Conservation (phyloP, 2,888 invertebrate genomes). For the Andrena flavipes region DNA sequence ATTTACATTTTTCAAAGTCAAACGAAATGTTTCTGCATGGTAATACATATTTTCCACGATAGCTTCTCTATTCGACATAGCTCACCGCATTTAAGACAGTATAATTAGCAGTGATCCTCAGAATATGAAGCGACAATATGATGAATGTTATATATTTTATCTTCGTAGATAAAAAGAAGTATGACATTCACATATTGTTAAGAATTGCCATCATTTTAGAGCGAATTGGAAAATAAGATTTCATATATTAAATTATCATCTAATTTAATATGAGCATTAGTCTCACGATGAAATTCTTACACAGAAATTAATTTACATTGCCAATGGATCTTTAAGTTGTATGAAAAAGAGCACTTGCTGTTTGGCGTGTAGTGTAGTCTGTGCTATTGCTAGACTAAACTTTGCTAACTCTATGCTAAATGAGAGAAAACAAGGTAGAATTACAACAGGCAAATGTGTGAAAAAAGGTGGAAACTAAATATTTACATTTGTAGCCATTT, state of each 20-base stretch:
- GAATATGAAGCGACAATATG: not conserved
- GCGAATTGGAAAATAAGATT: not conserved
- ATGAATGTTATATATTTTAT: not conserved
- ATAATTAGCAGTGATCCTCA: not conserved
- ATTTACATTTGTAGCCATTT: constrained; percentile 54
- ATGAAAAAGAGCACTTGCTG: constrained; percentile 33
- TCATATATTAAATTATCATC: constrained; percentile 4
- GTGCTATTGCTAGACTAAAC: constrained; percentile 76
- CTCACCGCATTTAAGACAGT: not conserved
- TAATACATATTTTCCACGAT: constrained; percentile 2
- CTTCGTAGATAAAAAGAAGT: not conserved
- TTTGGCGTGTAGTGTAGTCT: constrained; percentile 75
- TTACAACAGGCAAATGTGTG: constrained; percentile 68
- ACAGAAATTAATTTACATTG: constrained; percentile 55
- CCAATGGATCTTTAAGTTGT: constrained; percentile 56
- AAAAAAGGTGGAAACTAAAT: constrained; percentile 41
- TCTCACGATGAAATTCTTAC: not conserved
- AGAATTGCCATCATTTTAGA: not conserved
- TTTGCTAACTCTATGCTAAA: constrained; percentile 76
- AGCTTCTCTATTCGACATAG: not conserved
- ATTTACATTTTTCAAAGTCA: constrained; percentile 12
- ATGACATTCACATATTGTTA: not conserved
- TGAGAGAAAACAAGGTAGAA: constrained; percentile 60
- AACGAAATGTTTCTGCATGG: constrained; percentile 1
- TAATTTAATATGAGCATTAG: not conserved